These are phyloP conservation scores for Siniperca knerii DNA, from an alignment of 2,113 vertebrate genomes.

Conservation along the genomic window DNA sequence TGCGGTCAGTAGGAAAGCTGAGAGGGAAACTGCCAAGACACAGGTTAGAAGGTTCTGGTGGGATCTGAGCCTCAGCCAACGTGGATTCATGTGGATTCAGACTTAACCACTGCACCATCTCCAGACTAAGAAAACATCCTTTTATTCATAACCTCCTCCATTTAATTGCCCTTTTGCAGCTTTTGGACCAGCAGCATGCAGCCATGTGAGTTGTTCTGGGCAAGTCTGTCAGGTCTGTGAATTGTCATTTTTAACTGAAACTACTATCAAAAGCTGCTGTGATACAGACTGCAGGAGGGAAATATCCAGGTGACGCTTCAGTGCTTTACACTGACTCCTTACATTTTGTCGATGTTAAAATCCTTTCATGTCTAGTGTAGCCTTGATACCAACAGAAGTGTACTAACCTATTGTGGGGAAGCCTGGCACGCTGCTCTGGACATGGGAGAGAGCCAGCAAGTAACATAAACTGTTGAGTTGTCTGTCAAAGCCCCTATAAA, in stretches of 20 bases:
- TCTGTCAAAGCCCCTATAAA: background rate
- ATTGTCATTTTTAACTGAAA: constrained; percentile 19
- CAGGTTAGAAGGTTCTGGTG: constrained; percentile 55
- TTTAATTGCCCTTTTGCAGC: constrained; percentile 21
- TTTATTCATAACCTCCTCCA: constrained; percentile 49
- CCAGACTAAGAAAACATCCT: constrained; percentile 68
- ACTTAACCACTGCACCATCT: constrained; percentile 43
- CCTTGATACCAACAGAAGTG: background rate
- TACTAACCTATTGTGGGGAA: background rate
- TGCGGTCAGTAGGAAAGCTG: constrained; percentile 25
- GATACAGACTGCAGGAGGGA: background rate
- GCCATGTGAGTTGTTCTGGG: constrained; percentile 6
- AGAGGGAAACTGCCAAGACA: constrained; percentile 37
- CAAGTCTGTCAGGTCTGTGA: background rate
- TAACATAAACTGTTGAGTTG: constrained; percentile 3
- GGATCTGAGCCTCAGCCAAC: constrained; percentile 51
- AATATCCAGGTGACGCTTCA: background rate
- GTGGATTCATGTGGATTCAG: constrained; percentile 55
- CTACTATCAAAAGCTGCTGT: background rate
- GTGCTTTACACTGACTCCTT: background rate
- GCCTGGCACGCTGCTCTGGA: background rate
- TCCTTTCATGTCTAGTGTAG: background rate
- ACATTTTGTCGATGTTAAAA: background rate
- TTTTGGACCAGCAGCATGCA: constrained; percentile 11
- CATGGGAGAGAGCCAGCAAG: background rate